Conservation (phyloP, 2,113 vertebrate species). For the Struthidea cinerea region DNA sequence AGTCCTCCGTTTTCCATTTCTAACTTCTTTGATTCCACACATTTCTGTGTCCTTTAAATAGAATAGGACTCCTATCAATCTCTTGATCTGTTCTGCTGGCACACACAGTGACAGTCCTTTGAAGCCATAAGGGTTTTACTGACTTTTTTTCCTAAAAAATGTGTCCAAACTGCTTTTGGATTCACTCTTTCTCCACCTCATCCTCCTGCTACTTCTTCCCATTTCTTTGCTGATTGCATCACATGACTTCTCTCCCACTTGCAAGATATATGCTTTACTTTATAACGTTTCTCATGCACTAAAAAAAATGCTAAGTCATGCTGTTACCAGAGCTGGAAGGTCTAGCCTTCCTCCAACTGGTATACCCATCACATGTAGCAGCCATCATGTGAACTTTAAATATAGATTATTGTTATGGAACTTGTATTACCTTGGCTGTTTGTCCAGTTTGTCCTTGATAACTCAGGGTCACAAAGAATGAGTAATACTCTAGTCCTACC, state of each 20-base stretch:
- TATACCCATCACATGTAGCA: slow-evolving; percentile 27
- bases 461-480: slow-evolving; percentile 62
- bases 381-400: slow-evolving; percentile 58
- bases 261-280: slow-evolving; percentile 41
- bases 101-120: background rate
- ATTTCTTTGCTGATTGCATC: slow-evolving; percentile 18
- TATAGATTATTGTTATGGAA: slow-evolving; percentile 68
- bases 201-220: background rate
- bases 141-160: background rate
- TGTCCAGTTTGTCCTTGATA: slow-evolving; percentile 70
- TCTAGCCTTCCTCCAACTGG: slow-evolving; percentile 20
- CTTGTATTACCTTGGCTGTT: slow-evolving; percentile 66
- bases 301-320: slow-evolving; percentile 63
- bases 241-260: background rate
- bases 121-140: background rate
- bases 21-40: background rate
- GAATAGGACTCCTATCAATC: background rate
- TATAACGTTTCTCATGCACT: slow-evolving; percentile 45
- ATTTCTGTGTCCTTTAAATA: background rate
- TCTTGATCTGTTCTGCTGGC: background rate
- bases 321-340: slow-evolving; percentile 14
- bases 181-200: background rate
- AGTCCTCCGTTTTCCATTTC: background rate
- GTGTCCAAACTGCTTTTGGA: background rate
- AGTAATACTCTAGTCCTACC: slow-evolving; percentile 61